Evolutionary conservation across 2,797 vertebrate genomes (phyloP), one percentile per base, ranked within the genome.

Genomic region (Acrocephalus scirpaceus): DNA sequence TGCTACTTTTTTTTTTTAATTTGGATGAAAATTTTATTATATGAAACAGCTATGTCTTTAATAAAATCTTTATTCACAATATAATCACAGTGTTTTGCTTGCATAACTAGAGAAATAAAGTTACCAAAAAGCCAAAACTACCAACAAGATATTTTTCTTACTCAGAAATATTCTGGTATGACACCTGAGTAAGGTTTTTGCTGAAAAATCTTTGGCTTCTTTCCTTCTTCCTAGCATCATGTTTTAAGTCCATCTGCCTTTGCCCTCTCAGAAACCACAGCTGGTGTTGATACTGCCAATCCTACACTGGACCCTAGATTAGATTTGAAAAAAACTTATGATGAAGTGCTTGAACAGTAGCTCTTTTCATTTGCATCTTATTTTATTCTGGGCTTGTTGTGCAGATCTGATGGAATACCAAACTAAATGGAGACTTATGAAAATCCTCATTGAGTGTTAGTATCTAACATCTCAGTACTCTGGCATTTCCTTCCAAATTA

Each of bases 401-500:
- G 40, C 38, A 86, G 86, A 91, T 79, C 40, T 78, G 82, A 66
- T 77, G 54, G 88, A 92, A 95, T 84, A 95, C 8, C 16, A 89
- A 65, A 78, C 47, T 86, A 80, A 83, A 93, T 83, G 72, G 67
- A 91, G 23, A 79, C 25, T 84, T 75, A 80, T 44, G 42, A 95
- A 90, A 90, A 90, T 71, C 77, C 16, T 84, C 47, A 88, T 83
- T 80, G 85, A 92, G 11, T 58, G 18, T 66, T 69, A 86, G 50
- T 15, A 42, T 80, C 69, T 65, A 83, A 74, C 82, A 86, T 86
- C 81, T 96, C 95, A 96, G 79, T 88, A 64, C 57, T 95, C 73
- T 94, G 96, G 94, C 11, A 96, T 97, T 96, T 95, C 93, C 95
- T 94, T 94, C 58, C 62, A 86, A 88, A 94, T 83, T 84, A 78